Conservation (phyloP, 2,113 vertebrate species). For the Pontoporia blainvillei region DNA sequence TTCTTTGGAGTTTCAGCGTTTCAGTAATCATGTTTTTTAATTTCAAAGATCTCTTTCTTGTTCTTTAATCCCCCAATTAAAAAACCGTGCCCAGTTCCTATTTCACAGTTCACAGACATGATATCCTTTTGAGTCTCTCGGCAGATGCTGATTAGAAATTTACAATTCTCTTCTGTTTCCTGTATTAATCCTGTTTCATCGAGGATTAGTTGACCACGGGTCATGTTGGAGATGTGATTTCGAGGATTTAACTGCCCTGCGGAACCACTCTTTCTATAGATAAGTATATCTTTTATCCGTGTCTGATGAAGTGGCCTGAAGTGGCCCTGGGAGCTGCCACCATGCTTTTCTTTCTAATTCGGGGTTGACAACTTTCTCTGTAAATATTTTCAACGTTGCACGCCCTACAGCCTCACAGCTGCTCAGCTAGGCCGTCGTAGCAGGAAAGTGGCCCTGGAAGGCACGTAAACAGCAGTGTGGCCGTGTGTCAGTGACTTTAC, state of each 20-base stretch:
- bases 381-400: neutral
- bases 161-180: neutral
- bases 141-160: neutral
- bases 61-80: neutral
- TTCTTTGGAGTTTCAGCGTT: neutral
- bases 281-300: accelerated
- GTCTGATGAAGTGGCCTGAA: neutral
- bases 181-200: neutral
- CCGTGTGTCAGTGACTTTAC: accelerated
- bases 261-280: neutral
- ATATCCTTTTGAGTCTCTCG: neutral
- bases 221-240: neutral
- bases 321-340: neutral
- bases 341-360: too few relatives aligned
- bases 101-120: accelerated
- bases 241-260: neutral
- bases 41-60: neutral
- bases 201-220: neutral
- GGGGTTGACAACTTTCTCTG: neutral
- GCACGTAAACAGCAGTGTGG: accelerated
- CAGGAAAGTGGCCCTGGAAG: accelerated
- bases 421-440: accelerated
- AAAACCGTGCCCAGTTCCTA: neutral
- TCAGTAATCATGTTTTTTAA: neutral
- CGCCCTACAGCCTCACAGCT: accelerated